phyloP scores from a whole-genome alignment of 2,113 vertebrate genomes.

The Rattus rattus region DNA sequence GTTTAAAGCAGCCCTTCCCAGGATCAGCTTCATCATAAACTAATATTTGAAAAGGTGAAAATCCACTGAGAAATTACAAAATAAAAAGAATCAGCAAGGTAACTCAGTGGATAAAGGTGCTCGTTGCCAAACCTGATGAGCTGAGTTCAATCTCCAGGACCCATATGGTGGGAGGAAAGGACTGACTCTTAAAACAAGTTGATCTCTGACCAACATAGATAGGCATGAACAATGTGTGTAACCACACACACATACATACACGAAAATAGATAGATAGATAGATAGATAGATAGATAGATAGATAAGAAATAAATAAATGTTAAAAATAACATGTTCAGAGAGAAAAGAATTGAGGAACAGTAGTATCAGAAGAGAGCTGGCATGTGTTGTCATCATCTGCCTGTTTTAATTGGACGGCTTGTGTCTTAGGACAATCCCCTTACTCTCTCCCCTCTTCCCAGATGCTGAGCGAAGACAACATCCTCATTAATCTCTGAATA shows the following conservation, averaged over 20 bases:
- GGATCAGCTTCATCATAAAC: constrained; percentile 16
- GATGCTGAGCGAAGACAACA: constrained; percentile 83
- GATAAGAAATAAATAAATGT: neutral
- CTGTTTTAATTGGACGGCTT: constrained; percentile 83
- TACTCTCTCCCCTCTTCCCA: constrained; percentile 78
- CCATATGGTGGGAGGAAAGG: neutral
- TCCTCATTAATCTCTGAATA: constrained; percentile 90
- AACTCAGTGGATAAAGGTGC: neutral
- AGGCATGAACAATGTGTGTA: too few relatives aligned
- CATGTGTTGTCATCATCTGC: constrained; percentile 60
- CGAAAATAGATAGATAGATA: neutral
- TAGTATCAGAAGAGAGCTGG: constrained; percentile 63
- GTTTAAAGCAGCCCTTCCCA: neutral
- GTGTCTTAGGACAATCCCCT: constrained; percentile 82
- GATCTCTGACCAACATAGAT: neutral
- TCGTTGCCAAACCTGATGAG: neutral
- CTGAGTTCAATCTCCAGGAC: neutral
- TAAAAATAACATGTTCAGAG: neutral
- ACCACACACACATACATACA: neutral
- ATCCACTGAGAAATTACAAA: constrained; percentile 40
- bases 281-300: neutral
- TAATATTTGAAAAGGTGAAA: constrained; percentile 29
- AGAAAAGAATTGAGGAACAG: neutral
- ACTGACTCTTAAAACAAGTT: neutral
- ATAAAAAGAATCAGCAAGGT: neutral